Conservation (phyloP, 1,140 invertebrate species). For the Neelides sp. region DNA sequence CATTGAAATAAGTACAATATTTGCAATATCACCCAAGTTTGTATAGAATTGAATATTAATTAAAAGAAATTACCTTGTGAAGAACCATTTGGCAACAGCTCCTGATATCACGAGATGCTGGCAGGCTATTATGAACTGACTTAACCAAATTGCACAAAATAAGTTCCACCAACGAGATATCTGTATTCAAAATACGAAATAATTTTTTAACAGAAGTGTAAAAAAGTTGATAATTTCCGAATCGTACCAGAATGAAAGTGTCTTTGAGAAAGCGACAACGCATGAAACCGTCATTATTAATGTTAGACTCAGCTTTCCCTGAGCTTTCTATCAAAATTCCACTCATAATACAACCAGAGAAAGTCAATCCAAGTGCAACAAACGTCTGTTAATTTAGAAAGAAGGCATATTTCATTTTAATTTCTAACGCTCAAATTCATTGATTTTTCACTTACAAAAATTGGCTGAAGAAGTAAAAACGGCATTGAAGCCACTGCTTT, state of each 20-base stretch:
- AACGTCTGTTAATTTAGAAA: slow-evolving; percentile 47
- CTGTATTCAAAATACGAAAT: slow-evolving; percentile 34
- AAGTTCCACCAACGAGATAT: slow-evolving; percentile 52
- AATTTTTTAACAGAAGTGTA: too few relatives aligned
- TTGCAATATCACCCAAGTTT: too few relatives aligned
- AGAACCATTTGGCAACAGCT: slow-evolving; percentile 63
- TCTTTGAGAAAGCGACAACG: slow-evolving; percentile 28
- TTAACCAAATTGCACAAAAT: slow-evolving; percentile 56
- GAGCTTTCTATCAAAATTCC: slow-evolving; percentile 49
- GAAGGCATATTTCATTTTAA: background rate
- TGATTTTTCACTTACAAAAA: slow-evolving; percentile 52
- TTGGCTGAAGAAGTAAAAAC: slow-evolving; percentile 54
- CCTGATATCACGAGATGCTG: slow-evolving; percentile 64
- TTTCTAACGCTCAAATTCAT: too few relatives aligned
- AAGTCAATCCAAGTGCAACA: slow-evolving; percentile 40
- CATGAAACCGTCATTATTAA: slow-evolving; percentile 38
- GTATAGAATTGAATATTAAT: too few relatives aligned
- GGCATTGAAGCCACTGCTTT: slow-evolving; percentile 58
- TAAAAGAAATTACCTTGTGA: slow-evolving; percentile 48
- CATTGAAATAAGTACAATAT: too few relatives aligned
- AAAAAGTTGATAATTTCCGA: too few relatives aligned
- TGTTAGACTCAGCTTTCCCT: slow-evolving; percentile 41
- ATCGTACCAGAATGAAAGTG: slow-evolving; percentile 28
- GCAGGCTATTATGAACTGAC: slow-evolving; percentile 59
- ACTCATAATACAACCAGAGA: slow-evolving; percentile 48